Evolutionary conservation across 2,797 vertebrate genomes (phyloP).

Genomic region (Acrossocheilus wenchowensis): DNA sequence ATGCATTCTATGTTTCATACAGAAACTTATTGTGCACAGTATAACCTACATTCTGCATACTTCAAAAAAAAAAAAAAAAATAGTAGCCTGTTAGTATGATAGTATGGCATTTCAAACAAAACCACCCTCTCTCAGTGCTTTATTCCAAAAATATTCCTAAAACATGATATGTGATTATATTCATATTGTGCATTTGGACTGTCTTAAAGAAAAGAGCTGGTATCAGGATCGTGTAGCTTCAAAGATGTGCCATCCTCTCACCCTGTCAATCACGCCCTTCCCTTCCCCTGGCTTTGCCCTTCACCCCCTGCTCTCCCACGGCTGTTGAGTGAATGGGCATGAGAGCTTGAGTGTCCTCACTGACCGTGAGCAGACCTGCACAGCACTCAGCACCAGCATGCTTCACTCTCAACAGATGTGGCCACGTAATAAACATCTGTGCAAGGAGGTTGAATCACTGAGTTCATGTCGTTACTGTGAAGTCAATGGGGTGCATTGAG

Average conservation of each 20-base stretch:
- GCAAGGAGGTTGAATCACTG: slow-evolving; percentile 30
- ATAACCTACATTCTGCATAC: slow-evolving; percentile 3
- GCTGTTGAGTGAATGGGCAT: slow-evolving; percentile 54
- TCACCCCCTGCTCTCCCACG: slow-evolving; percentile 65
- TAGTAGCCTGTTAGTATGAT: background rate
- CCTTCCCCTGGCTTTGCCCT: slow-evolving; percentile 64
- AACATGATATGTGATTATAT: background rate
- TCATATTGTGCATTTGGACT: slow-evolving; percentile 17
- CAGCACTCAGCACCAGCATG: slow-evolving; percentile 46
- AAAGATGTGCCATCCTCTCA: slow-evolving; percentile 33
- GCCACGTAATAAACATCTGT: slow-evolving; percentile 34
- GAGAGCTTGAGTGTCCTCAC: slow-evolving; percentile 36
- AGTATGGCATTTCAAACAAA: slow-evolving; percentile 4
- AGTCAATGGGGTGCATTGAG: slow-evolving; percentile 29
- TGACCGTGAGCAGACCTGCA: slow-evolving; percentile 29
- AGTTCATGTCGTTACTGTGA: slow-evolving; percentile 20
- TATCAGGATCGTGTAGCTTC: slow-evolving; percentile 48
- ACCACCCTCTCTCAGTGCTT: background rate
- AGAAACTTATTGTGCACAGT: background rate
- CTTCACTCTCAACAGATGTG: slow-evolving; percentile 43
- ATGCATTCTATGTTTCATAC: background rate
- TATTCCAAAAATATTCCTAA: background rate
- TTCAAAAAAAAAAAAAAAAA: background rate
- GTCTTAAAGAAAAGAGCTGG: slow-evolving; percentile 53
- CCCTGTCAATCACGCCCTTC: slow-evolving; percentile 49